Percentiles rank a stretch among this genome's conserved stretches.
Conservation (phyloP, 2,797 vertebrate genomes). For the Pipistrellus pygmaeus region DNA sequence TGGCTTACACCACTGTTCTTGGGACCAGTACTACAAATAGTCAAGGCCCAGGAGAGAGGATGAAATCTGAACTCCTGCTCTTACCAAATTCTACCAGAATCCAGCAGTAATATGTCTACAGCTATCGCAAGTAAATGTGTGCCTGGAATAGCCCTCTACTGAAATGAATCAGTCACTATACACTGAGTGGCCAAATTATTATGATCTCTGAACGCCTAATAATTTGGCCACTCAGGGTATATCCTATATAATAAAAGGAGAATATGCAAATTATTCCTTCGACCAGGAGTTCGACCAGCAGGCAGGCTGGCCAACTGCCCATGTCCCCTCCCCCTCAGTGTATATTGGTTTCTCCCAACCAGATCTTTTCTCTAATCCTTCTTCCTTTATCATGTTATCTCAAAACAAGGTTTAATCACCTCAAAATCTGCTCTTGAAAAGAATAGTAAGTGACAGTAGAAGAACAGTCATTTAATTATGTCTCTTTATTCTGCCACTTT, state of each 20-base stretch:
- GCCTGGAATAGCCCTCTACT: not conserved
- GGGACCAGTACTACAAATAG: slow-evolving; percentile 6
- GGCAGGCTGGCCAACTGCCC: no score
- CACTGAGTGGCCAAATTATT: no score
- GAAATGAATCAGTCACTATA: not conserved
- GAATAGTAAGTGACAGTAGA: not conserved
- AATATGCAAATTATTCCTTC: no score
- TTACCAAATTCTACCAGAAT: not conserved
- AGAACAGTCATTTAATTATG: not conserved
- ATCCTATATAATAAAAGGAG: no score
- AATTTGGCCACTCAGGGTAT: no score
- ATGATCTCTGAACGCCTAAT: no score
- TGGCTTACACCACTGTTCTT: not conserved
- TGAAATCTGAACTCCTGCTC: slow-evolving; percentile 15
- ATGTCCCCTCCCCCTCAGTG: no score
- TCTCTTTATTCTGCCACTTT: not conserved
- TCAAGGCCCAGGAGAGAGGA: not conserved
- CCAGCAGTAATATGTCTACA: not conserved
- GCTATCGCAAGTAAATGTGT: not conserved
- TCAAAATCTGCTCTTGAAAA: not conserved
- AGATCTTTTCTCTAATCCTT: not conserved
- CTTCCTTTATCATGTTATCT: not conserved
- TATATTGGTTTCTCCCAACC: not conserved
- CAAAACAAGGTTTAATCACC: slow-evolving; percentile 17
- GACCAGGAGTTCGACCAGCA: no score